A percentile compares a stretch with the other conserved stretches of the same genome.
phyloP scores from a whole-genome alignment of 2,888 invertebrate species.

The Silvanus unidentatus region DNA sequence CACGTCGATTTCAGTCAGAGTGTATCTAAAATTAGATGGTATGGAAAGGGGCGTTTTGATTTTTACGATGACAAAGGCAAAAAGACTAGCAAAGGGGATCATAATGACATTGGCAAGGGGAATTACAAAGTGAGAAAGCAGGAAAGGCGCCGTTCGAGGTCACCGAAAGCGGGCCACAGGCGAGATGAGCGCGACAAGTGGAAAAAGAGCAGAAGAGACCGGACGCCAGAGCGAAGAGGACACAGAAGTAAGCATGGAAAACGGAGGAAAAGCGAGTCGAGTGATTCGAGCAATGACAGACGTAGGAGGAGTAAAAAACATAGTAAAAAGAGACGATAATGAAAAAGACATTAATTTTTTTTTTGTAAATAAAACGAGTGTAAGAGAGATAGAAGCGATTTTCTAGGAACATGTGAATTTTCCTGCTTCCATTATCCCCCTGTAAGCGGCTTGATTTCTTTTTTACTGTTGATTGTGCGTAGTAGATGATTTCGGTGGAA shows the following conservation, averaged over 20 bases:
- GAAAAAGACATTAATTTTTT: too few species aligned
- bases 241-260: constrained; percentile 18
- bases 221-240: constrained; percentile 8
- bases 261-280: constrained; percentile 18
- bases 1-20: constrained; percentile 99
- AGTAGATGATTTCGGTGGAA: constrained; percentile 16
- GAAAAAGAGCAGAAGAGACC: not conserved
- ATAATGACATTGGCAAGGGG: constrained; percentile 34
- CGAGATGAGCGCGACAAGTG: not conserved
- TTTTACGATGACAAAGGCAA: constrained; percentile 47
- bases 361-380: too few species aligned
- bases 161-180: not conserved
- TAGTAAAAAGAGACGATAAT: constrained; percentile 12
- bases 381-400: too few species aligned
- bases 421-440: too few species aligned
- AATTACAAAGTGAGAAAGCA: constrained; percentile 29
- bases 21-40: constrained; percentile 89
- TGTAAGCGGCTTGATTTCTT: too few species aligned
- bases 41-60: constrained; percentile 76
- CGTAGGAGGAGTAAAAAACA: constrained; percentile 6
- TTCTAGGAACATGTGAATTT: too few species aligned
- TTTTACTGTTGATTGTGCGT: constrained; percentile 16
- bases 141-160: constrained; percentile 1
- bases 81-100: constrained; percentile 26
- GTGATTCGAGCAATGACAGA: constrained; percentile 19